Evolutionary conservation across 2,797 vertebrate genomes (phyloP).

Genomic region (Sebastes iracundus): DNA sequence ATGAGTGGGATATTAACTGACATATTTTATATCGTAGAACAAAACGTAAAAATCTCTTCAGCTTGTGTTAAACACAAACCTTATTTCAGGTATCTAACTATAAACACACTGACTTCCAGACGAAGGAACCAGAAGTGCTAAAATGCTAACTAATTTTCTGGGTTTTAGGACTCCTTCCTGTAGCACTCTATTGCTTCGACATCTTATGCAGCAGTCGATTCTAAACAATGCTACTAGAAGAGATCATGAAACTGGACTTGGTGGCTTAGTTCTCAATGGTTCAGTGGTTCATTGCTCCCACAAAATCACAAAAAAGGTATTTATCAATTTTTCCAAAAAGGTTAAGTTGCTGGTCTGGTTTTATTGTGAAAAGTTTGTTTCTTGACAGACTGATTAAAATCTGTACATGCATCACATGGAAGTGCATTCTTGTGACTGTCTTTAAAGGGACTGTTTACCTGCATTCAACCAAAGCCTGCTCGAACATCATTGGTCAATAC

Average conservation of each 20-base stretch:
- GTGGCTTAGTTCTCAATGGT: background rate
- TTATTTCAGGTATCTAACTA: background rate
- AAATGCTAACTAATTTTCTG: background rate
- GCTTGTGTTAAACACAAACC: background rate
- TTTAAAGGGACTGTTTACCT: background rate
- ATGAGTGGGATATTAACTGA: too few relatives aligned
- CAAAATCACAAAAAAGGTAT: background rate
- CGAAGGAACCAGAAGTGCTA: background rate
- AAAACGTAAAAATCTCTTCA: background rate
- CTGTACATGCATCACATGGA: background rate
- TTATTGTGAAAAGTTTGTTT: background rate
- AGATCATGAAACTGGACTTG: background rate
- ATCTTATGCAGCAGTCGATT: background rate
- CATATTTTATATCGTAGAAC: too few relatives aligned
- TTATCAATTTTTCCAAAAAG: background rate
- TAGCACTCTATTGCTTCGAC: background rate
- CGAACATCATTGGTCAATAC: too few relatives aligned
- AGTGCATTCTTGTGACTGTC: background rate
- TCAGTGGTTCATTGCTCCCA: background rate
- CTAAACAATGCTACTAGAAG: background rate
- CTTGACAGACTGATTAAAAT: too few relatives aligned
- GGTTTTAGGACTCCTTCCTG: background rate
- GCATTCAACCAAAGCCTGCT: too few relatives aligned
- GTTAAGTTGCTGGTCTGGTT: background rate
- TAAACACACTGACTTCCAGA: background rate